These are phyloP conservation scores for Drosophila neoperkinsi DNA, from an alignment of 2,888 invertebrate genomes.

Conservation along the genomic window DNA sequence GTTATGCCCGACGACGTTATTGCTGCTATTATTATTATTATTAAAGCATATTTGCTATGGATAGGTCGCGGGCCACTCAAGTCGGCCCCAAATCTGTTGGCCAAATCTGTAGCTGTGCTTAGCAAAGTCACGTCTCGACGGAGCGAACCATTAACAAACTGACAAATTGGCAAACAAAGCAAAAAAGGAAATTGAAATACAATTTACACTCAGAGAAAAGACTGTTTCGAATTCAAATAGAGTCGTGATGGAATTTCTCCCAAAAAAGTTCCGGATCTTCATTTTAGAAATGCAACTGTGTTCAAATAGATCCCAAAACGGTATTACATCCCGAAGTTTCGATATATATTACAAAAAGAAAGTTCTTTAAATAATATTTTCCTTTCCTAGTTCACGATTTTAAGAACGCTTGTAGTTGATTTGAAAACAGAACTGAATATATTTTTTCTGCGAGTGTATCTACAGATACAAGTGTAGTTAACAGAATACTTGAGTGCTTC, in stretches of 20 bases:
- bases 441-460: not conserved
- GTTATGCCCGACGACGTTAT: constrained; percentile 45
- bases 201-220: not conserved
- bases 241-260: not conserved
- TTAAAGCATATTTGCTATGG: constrained; percentile 49
- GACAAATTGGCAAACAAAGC: constrained; percentile 61
- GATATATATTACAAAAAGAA: not conserved
- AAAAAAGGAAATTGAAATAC: constrained; percentile 35
- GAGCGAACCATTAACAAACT: constrained; percentile 54
- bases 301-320: not conserved
- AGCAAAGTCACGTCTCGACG: constrained; percentile 57
- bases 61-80: constrained; percentile 29
- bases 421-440: not conserved
- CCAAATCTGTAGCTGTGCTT: constrained; percentile 39
- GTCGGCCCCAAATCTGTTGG: constrained; percentile 49
- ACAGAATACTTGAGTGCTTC: constrained; percentile 28
- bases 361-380: no score
- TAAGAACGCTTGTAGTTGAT: not conserved
- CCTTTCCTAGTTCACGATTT: no score
- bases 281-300: not conserved
- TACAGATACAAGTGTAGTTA: constrained; percentile 6
- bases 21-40: constrained; percentile 57
- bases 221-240: not conserved
- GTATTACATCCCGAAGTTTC: not conserved
- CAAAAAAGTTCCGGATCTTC: not conserved